Evolutionary conservation across 2,888 invertebrate species (phyloP), one percentile per base, ranked within the genome.

Genomic region (Drosophila pseudotakahashii): DNA sequence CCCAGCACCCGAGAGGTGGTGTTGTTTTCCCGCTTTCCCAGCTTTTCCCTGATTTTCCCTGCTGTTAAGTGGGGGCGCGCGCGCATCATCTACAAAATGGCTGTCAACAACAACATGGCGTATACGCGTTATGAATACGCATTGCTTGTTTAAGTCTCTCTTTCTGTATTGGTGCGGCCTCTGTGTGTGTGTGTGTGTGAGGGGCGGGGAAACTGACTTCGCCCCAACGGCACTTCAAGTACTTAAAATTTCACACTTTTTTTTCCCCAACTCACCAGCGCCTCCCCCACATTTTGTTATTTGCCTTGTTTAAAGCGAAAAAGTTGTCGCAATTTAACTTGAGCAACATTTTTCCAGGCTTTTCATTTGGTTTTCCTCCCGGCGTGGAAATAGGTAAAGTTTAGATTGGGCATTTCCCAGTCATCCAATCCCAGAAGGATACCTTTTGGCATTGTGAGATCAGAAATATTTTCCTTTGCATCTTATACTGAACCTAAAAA

Each of bases 51-150:
- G 34, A 10, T 26, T 61, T 48, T 42, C 47, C 62, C 41, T 41
- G 48, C 80, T 69, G 79, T 75, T 73, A 80, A 80, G 83, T 78
- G 75, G 70, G 67, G 59, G 50, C 54, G 48, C 73, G 78, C 81
- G 81, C 82, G 78, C 86, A 79, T 57, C 81, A 79, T 80, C 80
- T 84, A 85, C 83, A 84, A 84, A 85, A 84, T 88, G 84, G 84
- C 88, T 84, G 84, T 88, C 84, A 88, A 84, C 84, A 87, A 85
- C 86, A 81, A 81, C 82, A 83, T 82, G 82, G 87, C 81, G 82
- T 87, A 87, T 83, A 87, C 85, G 82, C 81, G 87, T 83, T 81
- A 81, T 81, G 81, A 81, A 81, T 81, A 81, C 80, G 86, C 83
- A 86, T 86, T 82, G 80, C 81, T 81, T 86, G 78, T 86, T 81